phyloP scores from a whole-genome alignment of 92 coral and sea anemone species.

The Plumapathes pennacea region DNA sequence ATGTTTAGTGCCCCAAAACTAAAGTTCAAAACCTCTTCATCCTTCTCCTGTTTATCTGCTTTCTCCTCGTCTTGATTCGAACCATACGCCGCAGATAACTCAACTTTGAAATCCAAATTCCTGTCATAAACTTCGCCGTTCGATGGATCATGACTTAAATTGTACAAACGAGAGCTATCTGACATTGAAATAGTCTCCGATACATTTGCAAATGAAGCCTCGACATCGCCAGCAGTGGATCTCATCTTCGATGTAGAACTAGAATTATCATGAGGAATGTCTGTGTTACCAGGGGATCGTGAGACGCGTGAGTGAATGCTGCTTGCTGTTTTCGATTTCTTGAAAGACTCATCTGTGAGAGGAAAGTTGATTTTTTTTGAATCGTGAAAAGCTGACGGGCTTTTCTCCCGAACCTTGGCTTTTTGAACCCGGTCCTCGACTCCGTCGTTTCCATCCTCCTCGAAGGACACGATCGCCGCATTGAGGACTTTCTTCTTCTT shows the following conservation, averaged over 20 bases:
- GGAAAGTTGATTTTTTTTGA: background rate
- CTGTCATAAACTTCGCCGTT: slow-evolving; percentile 1
- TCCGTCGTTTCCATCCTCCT: slow-evolving; percentile 56
- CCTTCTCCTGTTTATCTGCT: no score
- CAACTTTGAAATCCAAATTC: background rate
- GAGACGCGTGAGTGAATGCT: slow-evolving; percentile 63
- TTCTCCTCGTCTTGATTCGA: no score
- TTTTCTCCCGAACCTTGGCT: background rate
- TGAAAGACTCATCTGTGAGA: no score
- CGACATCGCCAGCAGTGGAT: background rate
- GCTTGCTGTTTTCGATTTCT: slow-evolving; percentile 18
- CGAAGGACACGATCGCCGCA: slow-evolving; percentile 81
- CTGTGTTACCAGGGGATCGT: slow-evolving; percentile 45
- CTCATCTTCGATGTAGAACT: slow-evolving; percentile 1
- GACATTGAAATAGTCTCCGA: slow-evolving; percentile 35
- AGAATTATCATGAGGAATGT: background rate
- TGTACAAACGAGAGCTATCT: slow-evolving; percentile 14
- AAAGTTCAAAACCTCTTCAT: no score
- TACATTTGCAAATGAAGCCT: background rate
- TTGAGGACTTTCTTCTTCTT: slow-evolving; percentile 71
- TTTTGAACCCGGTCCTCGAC: background rate
- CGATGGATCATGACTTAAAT: slow-evolving; percentile 4
- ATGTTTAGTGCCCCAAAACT: no score
- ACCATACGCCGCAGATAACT: background rate
- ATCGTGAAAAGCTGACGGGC: background rate